Conservation (phyloP, 2,888 invertebrate species). For the Ectemnius lituratus region DNA sequence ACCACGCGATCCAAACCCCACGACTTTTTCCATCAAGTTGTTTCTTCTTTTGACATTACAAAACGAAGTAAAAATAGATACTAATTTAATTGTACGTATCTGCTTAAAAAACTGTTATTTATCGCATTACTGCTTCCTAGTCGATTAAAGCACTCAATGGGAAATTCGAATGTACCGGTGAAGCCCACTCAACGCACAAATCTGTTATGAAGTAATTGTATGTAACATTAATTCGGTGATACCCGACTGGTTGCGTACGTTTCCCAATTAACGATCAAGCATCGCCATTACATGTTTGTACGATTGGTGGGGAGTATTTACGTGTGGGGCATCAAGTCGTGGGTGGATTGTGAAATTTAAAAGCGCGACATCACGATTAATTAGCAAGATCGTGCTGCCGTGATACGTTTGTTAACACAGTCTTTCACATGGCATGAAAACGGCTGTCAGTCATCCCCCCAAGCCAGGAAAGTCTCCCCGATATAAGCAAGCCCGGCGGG, state of each 20-base stretch:
- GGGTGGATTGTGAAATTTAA: neutral
- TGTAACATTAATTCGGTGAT: neutral
- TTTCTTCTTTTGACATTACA: too few species aligned
- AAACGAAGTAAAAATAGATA: too few species aligned
- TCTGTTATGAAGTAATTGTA: neutral
- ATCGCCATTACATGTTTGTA: too few species aligned
- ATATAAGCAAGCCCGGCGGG: neutral
- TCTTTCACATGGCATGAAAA: slow-evolving; percentile 28
- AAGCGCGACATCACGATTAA: slow-evolving; percentile 24
- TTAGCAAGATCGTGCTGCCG: slow-evolving; percentile 15
- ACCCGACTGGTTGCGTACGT: neutral
- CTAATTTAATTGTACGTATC: too few species aligned
- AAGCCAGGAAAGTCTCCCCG: neutral
- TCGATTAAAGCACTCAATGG: too few species aligned
- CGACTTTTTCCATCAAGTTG: too few species aligned
- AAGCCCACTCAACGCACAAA: neutral
- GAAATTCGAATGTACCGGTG: too few species aligned
- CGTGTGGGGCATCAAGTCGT: neutral
- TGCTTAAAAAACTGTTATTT: too few species aligned
- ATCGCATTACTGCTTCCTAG: too few species aligned
- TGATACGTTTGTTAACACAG: slow-evolving; percentile 17
- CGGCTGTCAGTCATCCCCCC: slow-evolving; percentile 13
- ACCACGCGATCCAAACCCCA: too few species aligned
- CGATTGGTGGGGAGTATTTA: too few species aligned
- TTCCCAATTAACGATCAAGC: neutral